Evolutionary conservation across 2,797 vertebrate species (phyloP), one percentile per base, ranked within the genome.

Genomic region (Naso thynnoides): DNA sequence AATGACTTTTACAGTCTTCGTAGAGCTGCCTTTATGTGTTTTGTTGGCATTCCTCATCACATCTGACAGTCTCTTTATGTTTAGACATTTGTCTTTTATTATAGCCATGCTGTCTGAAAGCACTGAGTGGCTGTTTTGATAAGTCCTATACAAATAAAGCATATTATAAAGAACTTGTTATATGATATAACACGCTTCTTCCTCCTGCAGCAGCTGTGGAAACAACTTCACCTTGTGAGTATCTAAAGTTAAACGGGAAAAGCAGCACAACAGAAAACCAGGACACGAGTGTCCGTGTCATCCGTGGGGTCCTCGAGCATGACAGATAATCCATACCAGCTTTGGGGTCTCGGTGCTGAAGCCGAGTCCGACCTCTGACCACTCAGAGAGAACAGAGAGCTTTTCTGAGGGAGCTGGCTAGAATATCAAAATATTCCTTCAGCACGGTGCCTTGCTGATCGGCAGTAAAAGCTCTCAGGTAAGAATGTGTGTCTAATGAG

Each of bases 141-240:
- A 63, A 53, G 71, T 15, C 33, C 64, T 56, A 16, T 3, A 60
- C 23, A 70, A 68, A 60, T 58, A 76, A 55, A 75, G 24, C 7
- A 10, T 3, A 23, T 53, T 1, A 41, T 41, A 19, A 26, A 36
- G 41, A 70, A 66, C 44, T 29, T 60, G 41, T 47, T 31, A 54
- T 24, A 38, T 3, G 48, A 57, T 61, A 27, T 42, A 53, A 63
- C 2, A 8, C 47, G 31, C 8, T 1, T 68, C 68, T 80, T 84
- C 79, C 72, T 82, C 55, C 59, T 11, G 0, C 52, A 63, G 15
- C 76, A 79, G 3, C 86, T 78, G 83, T 45, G 24, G 65, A 82
- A 75, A 69, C 72, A 75, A 14, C 73, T 31, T 11, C 7, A n/a
- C 0, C 21, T 15, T 18, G 18, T 2, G 29, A 31, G 58, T 13